phyloP scores from a whole-genome alignment of 2,888 invertebrate genomes.

The Harpalus rufipes region DNA sequence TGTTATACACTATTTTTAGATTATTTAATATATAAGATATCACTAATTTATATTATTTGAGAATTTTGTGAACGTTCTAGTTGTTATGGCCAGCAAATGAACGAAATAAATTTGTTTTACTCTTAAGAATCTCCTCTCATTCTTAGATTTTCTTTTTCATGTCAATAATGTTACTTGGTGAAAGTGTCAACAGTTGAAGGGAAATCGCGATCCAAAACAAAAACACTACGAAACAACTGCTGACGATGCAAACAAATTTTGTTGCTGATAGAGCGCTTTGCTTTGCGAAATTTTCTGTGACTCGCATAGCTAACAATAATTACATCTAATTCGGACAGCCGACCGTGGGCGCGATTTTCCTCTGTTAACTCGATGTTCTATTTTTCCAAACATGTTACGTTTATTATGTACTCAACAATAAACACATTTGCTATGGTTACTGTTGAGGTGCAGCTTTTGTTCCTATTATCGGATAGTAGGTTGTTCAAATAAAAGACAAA shows the following conservation, averaged over 20 bases:
- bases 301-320: conserved; percentile 39
- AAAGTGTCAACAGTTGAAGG: conserved; percentile 63
- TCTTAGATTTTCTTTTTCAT: conserved; percentile 32
- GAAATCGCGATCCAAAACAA: conserved; percentile 49
- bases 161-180: conserved; percentile 56
- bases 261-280: background rate
- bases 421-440: background rate
- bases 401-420: background rate
- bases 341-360: conserved; percentile 21
- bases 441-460: background rate
- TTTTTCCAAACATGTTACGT: conserved; percentile 28
- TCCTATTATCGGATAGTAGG: background rate
- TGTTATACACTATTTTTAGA: conserved; percentile 65
- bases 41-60: conserved; percentile 61
- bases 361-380: conserved; percentile 19
- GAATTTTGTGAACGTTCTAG: conserved; percentile 9
- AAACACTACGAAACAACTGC: conserved; percentile 24
- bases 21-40: conserved; percentile 63
- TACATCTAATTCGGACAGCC: background rate
- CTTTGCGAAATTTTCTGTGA: conserved; percentile 42
- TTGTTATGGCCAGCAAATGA: conserved; percentile 58
- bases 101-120: conserved; percentile 64
- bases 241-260: conserved; percentile 50
- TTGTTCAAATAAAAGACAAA: too few relatives aligned
- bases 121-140: background rate